These are phyloP conservation scores for Melanotaenia nigrans DNA, from an alignment of 2,797 vertebrate genomes.

Conservation along the genomic window DNA sequence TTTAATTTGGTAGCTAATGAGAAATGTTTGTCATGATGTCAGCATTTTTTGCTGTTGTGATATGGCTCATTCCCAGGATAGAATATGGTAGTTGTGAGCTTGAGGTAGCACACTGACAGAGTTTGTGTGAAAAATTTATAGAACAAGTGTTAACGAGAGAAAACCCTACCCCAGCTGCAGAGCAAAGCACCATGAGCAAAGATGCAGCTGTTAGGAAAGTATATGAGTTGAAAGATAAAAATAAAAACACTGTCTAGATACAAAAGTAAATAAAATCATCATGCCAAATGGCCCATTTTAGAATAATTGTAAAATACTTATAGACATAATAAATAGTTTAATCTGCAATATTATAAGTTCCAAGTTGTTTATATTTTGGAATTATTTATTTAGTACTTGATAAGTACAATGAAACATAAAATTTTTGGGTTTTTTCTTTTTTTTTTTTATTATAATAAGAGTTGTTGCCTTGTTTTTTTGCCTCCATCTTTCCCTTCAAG, in stretches of 20 bases:
- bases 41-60: background rate
- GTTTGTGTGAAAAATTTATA: constrained; percentile 4
- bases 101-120: background rate
- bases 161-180: constrained; percentile 4
- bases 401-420: background rate
- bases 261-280: background rate
- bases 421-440: background rate
- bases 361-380: background rate
- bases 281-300: background rate
- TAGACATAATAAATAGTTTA: background rate
- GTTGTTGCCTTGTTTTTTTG: background rate
- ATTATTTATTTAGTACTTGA: background rate
- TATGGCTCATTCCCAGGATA: constrained; percentile 21
- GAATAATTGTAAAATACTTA: background rate
- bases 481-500: background rate
- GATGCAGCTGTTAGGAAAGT: constrained; percentile 11
- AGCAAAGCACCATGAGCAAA: constrained; percentile 2
- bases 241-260: background rate
- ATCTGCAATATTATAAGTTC: background rate
- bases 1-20: constrained; percentile 50
- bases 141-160: background rate
- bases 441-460: background rate
- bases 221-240: background rate
- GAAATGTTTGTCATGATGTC: constrained; percentile 42
- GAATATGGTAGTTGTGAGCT: constrained; percentile 16